Percentiles rank a stretch among this genome's conserved stretches.
These are phyloP conservation scores for Lordiphosa collinella DNA, from an alignment of 1,140 invertebrate genomes.

Conservation along the genomic window DNA sequence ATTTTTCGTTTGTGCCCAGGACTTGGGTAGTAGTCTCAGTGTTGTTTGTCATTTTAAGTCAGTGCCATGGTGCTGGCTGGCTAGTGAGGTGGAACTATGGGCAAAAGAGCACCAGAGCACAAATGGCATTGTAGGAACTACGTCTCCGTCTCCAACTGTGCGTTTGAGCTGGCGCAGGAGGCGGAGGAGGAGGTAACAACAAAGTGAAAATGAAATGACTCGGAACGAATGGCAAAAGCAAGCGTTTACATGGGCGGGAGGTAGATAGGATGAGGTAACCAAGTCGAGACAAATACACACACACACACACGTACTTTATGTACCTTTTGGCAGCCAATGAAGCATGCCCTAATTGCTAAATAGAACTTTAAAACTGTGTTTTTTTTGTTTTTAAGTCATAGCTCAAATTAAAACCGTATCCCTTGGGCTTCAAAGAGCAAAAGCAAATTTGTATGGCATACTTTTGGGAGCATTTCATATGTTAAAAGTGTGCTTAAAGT, in stretches of 20 bases:
- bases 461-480: too few species aligned
- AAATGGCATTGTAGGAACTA: slow-evolving; percentile 45
- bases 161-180: not conserved
- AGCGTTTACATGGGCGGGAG: slow-evolving; percentile 58
- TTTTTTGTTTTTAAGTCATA: slow-evolving; percentile 5
- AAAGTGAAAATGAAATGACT: slow-evolving; percentile 29
- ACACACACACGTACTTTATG: slow-evolving; percentile 46
- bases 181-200: slow-evolving; percentile 37
- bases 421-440: too few species aligned
- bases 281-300: slow-evolving; percentile 30
- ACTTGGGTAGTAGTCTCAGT: slow-evolving; percentile 46
- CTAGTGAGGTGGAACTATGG: slow-evolving; percentile 74
- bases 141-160: slow-evolving; percentile 27
- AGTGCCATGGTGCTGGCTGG: slow-evolving; percentile 50
- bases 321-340: slow-evolving; percentile 62
- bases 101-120: slow-evolving; percentile 40
- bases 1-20: slow-evolving; percentile 59
- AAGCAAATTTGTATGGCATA: too few species aligned
- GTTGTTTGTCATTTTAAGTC: slow-evolving; percentile 77
- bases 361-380: slow-evolving; percentile 45
- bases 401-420: slow-evolving; percentile 5
- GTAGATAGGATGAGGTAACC: slow-evolving; percentile 2
- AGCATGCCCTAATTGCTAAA: slow-evolving; percentile 63
- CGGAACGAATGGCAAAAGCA: slow-evolving; percentile 75
- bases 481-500: too few species aligned